phyloP scores from a whole-genome alignment of 2,113 vertebrate genomes.

The Amazona guildingii region DNA sequence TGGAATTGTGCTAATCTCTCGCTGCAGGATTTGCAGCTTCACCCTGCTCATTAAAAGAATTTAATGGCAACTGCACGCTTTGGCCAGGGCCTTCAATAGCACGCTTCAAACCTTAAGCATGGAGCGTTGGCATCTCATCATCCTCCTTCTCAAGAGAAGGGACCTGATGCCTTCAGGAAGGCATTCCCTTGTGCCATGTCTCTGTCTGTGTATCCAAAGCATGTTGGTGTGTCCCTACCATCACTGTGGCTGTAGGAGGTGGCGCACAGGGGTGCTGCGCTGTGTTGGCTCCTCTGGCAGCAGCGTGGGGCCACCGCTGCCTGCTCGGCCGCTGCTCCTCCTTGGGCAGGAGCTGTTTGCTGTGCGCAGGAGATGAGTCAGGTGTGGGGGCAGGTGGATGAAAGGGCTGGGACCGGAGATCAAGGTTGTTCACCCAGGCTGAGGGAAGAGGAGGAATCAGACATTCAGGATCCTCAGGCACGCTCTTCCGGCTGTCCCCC shows the following conservation, averaged over 20 bases:
- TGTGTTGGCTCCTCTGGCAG: not conserved
- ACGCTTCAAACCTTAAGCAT: rapidly evolving
- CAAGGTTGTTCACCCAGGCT: constrained; percentile 36
- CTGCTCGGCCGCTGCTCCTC: not conserved
- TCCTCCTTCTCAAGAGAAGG: not conserved
- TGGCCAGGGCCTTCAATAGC: not conserved
- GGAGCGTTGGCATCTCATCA: not conserved
- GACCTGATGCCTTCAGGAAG: not conserved
- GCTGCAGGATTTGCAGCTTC: not conserved
- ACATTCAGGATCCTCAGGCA: constrained; percentile 51
- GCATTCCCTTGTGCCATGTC: not conserved
- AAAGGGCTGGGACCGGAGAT: not conserved
- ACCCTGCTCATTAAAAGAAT: not conserved
- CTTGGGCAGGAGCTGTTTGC: constrained; percentile 38
- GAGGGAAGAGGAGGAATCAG: constrained; percentile 43
- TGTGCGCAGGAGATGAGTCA: constrained; percentile 49
- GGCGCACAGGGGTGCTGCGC: rapidly evolving
- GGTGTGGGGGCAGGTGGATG: constrained; percentile 61
- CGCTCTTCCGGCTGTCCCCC: constrained; percentile 30
- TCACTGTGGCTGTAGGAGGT: rapidly evolving
- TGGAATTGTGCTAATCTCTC: not conserved
- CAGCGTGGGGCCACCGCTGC: not conserved
- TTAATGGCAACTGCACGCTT: not conserved
- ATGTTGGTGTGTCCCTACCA: not conserved
- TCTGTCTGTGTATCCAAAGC: rapidly evolving